Evolutionary conservation across 1,140 invertebrate species (phyloP).

Genomic region (Ephestia elutella): DNA sequence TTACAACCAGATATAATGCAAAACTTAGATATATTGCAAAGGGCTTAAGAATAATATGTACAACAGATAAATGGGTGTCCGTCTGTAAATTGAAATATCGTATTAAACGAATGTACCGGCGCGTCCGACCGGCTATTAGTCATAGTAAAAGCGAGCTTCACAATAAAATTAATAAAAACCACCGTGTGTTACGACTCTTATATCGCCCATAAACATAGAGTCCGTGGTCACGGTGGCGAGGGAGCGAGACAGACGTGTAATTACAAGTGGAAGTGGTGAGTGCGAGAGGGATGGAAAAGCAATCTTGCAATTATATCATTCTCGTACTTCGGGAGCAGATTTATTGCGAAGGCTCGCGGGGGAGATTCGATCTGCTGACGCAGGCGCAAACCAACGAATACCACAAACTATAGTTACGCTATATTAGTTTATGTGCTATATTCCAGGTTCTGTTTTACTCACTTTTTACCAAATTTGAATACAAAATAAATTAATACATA

Average conservation of each 20-base stretch:
- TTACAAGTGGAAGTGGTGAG: not conserved
- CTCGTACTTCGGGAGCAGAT: conserved; percentile 23
- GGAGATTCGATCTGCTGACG: not conserved
- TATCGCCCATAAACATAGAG: not conserved
- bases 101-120: too few relatives aligned
- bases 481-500: too few relatives aligned
- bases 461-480: too few relatives aligned
- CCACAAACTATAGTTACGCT: too few relatives aligned
- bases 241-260: not conserved
- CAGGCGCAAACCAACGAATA: too few relatives aligned
- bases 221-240: not conserved
- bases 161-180: not conserved
- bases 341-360: conserved; percentile 17
- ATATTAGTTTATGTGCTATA: too few relatives aligned
- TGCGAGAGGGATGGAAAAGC: conserved; percentile 8
- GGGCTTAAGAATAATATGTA: too few relatives aligned
- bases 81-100: not conserved
- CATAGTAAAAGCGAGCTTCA: not conserved
- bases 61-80: not conserved
- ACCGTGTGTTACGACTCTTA: not conserved
- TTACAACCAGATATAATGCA: too few relatives aligned
- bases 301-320: conserved; percentile 42
- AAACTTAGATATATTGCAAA: too few relatives aligned
- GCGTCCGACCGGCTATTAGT: not conserved
- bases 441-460: too few relatives aligned